Percentiles rank a stretch among this genome's conserved stretches.
phyloP scores from a whole-genome alignment of 2,113 vertebrate genomes.

The Electrona antarctica region DNA sequence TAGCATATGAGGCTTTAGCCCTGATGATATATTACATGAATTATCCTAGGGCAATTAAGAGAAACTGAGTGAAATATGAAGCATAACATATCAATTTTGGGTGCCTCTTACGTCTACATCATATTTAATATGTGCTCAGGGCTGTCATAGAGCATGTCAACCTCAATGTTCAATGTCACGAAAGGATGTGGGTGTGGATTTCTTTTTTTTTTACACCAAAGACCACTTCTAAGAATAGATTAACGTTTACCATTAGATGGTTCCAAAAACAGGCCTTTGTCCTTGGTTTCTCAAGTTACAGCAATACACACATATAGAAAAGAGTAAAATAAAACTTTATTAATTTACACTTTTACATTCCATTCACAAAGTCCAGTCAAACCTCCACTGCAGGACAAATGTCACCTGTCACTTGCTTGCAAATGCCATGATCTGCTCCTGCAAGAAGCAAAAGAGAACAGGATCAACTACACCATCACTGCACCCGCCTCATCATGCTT shows the following conservation, averaged over 20 bases:
- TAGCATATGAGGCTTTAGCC: no score
- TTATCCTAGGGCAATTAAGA: no score
- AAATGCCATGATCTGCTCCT: constrained; percentile 96
- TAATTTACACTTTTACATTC: constrained; percentile 65
- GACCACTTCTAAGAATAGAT: no score
- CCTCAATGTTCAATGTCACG: no score
- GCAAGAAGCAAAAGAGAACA: constrained; percentile 53
- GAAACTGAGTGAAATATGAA: background rate
- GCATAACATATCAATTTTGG: background rate
- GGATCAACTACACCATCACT: constrained; percentile 19
- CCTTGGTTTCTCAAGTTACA: background rate
- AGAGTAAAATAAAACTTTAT: constrained; percentile 74
- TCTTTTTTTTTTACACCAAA: no score
- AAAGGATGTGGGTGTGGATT: no score
- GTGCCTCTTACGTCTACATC: background rate
- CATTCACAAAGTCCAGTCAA: constrained; percentile 29
- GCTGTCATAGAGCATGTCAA: background rate
- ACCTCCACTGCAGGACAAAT: background rate
- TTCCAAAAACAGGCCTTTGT: background rate
- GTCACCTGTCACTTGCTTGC: constrained; percentile 87
- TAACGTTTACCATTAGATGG: no score
- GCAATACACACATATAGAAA: background rate
- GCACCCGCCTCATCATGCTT: constrained; percentile 16
- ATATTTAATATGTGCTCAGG: background rate
- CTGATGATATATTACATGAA: no score